Conservation (phyloP, 2,113 vertebrate genomes). For the Pterocles gutturalis region DNA sequence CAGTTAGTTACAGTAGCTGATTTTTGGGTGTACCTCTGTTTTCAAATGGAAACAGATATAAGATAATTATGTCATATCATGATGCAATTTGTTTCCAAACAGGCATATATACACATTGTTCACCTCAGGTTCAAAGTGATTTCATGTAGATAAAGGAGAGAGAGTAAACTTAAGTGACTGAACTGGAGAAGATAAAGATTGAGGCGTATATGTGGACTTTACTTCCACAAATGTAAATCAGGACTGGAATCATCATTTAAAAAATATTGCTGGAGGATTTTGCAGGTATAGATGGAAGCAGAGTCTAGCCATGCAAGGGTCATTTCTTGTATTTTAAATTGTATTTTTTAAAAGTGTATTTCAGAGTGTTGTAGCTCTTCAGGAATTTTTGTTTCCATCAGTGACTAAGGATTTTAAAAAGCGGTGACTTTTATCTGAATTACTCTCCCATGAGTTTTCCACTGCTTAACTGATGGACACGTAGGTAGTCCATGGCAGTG, state of each 20-base stretch:
- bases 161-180: neutral
- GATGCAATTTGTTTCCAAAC: constrained; percentile 4
- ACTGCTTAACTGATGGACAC: neutral
- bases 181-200: neutral
- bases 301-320: neutral
- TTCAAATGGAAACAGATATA: neutral
- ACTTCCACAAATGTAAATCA: neutral
- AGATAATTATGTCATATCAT: neutral
- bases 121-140: neutral
- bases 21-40: neutral
- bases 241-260: neutral
- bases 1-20: neutral
- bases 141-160: neutral
- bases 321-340: neutral
- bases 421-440: neutral
- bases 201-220: neutral
- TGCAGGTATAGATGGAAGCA: neutral
- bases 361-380: neutral
- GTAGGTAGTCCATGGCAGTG: neutral
- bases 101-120: neutral
- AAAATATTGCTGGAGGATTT: neutral
- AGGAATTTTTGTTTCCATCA: neutral
- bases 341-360: neutral
- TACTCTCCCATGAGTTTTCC: neutral
- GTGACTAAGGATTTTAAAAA: neutral